Percentiles rank a stretch among this genome's conserved stretches.
These are phyloP conservation scores for Hemichromis elongatus DNA, from an alignment of 2,113 vertebrate genomes.

Conservation along the genomic window DNA sequence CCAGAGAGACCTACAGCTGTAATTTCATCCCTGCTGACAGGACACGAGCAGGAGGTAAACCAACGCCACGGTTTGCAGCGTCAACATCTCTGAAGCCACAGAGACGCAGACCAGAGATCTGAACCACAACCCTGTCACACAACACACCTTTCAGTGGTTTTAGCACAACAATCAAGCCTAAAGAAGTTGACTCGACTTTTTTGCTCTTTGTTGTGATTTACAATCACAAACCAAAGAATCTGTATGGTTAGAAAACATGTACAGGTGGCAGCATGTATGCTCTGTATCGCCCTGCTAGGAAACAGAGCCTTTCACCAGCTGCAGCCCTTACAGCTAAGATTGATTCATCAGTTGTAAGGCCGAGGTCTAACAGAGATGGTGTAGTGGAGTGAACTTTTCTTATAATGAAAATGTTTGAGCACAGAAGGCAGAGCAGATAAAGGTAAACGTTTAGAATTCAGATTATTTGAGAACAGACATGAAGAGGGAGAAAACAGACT, in stretches of 20 bases:
- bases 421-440: neutral
- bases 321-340: neutral
- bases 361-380: neutral
- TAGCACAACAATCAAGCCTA: neutral
- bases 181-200: neutral
- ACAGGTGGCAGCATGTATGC: neutral
- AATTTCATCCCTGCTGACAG: slow-evolving; percentile 21
- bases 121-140: neutral
- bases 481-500: neutral
- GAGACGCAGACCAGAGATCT: neutral
- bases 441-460: neutral
- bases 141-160: neutral
- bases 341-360: neutral
- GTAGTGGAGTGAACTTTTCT: accelerated
- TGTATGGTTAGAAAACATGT: accelerated
- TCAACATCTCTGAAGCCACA: neutral
- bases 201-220: neutral
- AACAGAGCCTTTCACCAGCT: neutral
- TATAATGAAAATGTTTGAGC: accelerated
- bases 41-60: neutral
- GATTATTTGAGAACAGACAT: neutral
- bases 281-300: neutral
- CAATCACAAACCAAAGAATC: neutral
- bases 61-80: neutral
- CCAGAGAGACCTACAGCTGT: slow-evolving; percentile 6